Evolutionary conservation across 2,888 invertebrate species (phyloP), one percentile per base, ranked within the genome.

Genomic region (Trilocha varians): DNA sequence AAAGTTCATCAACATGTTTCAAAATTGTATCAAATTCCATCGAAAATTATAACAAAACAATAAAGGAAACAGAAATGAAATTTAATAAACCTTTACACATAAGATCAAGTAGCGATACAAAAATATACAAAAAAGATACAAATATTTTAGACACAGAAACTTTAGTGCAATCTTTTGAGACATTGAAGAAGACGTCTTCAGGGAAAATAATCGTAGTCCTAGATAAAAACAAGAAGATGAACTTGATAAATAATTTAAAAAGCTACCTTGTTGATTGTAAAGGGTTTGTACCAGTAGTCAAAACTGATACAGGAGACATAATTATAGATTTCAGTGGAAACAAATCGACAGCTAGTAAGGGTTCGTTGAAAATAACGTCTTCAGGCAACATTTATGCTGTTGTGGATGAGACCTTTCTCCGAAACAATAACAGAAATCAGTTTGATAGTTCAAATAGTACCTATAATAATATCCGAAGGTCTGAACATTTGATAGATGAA

Each of bases 351-450:
- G 50, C 42, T 14, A 47, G 56, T 36, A 58, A 59, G 45, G 68
- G 64, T 32, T 61, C 64, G 15, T 50, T 80, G 14, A 77, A 70
- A 57, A 64, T 77, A 4, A 65, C 71, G 25, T 44, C 60, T 8
- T 75, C 77, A 1, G 75, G 74, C 14, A 73, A 69, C 47, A 62
- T 78, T 48, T 70, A 61, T 42, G 48, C 74, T 13, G 44, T 59
- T 13, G 50, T 72, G 14, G 60, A 73, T 42, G 59, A 71, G 42
- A 49, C 52, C 25, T 32, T 50, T 14, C 41, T 60, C 3, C 52
- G 59, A 47, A 41, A 39, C 5, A 47, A 57, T 32, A 44, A 44
- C 6, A 52, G 56, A 40, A 42, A 43, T n/a, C 43, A 39, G 17
- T 45, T 44, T 14, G 43, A 41, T 8, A 42, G 43, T 11, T 32